Base-by-base conservation (phyloP, 2,888 invertebrate species). In the Eupithecia subumbrata region DNA sequence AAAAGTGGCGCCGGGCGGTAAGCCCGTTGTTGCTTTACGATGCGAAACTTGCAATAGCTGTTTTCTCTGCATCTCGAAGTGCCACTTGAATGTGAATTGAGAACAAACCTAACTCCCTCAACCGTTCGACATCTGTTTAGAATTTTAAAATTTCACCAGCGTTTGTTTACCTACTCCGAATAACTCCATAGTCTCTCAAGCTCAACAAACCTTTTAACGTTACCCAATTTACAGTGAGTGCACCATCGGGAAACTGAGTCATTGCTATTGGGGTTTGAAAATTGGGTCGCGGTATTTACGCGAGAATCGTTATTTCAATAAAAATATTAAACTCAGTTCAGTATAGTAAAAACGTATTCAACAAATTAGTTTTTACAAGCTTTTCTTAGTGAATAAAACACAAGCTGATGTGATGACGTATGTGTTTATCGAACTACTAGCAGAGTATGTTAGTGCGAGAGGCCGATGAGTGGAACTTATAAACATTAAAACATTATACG, bases 11-110 rank as follows among this genome's bases (percentile, higher is more conserved):
- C 93, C 94, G 84, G 84, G 85, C 86, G 85, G 83, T 85, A 85
- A 90, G 89, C 88, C 89, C 86, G 88, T 89, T 88, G 90, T 90
- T 89, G 89, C 90, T 94, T 94, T 92, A 93, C 88, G 91, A 92
- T 90, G 89, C 83, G 86, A 84, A 87, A 86, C 85, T 89, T 86
- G 90, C 84, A 83, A 88, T 87, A 83, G 86, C 84, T 85, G 88
- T 91, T 93, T 89, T 91, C 89, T 89, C 84, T 84, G 88, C 87
- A 86, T 86, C 87, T 87, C 83, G 84, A 88, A 78, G 79, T 82
- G 85, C 85, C 83, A 80, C 84, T 84, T 87, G 89, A 88, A 89
- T 89, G 85, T 85, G 87, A 90, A 90, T 88, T 84, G 85, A 82
- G 75, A 60, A 60, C 60, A 25, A 60, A 60, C 81, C 79, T 84